Base-by-base conservation (phyloP, 2,113 vertebrate genomes). In the Himantopus leucocephalus region DNA sequence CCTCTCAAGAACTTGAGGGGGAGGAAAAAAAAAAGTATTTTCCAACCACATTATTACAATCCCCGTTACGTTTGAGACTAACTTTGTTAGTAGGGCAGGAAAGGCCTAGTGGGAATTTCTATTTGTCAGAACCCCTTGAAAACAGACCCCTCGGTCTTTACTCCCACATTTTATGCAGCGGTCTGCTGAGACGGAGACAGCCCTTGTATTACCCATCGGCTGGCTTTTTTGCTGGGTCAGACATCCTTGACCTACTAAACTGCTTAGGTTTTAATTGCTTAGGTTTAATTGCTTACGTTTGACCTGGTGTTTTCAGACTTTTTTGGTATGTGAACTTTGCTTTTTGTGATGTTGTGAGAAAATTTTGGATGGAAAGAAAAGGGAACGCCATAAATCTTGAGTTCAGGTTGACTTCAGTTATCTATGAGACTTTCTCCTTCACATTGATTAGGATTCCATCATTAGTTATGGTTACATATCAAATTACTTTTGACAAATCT, bases 251-350 rank as follows among this genome's bases (percentile, higher is more conserved):
- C 41, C 53, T 86, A 45, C 47, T 72, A 79, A 47, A 84, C 26
- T 94, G 60, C 85, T 91, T 81, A 87, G 20, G 48, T 83, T 94
- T 88, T 72, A 91, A 95, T 73, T 84, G 78, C 68, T 84, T 50
- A 26, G 35, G 34, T 78, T 73, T 88, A 94, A 79, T 48, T 59
- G 75, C 48, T 90, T 72, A 68, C 3, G 2, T 68, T 80, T 91
- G 62, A 94, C 78, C n/a, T 27, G 26, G 23, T 52, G 60, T 92
- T 95, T 79, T 79, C 58, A 56, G 29, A 52, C n/a, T 55, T 94
- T 70, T 75, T 64, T 76, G 83, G 29, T 80, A 79, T 34, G 23
- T 24, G 62, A 94, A 72, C 53, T 68, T 90, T 23, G 47, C 4
- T 60, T 91, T 91, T 87, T 81, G 50, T 53, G 30, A 63, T 7